These are phyloP conservation scores for Scaeva pyrastri DNA, from an alignment of 2,888 invertebrate species.

Conservation along the genomic window DNA sequence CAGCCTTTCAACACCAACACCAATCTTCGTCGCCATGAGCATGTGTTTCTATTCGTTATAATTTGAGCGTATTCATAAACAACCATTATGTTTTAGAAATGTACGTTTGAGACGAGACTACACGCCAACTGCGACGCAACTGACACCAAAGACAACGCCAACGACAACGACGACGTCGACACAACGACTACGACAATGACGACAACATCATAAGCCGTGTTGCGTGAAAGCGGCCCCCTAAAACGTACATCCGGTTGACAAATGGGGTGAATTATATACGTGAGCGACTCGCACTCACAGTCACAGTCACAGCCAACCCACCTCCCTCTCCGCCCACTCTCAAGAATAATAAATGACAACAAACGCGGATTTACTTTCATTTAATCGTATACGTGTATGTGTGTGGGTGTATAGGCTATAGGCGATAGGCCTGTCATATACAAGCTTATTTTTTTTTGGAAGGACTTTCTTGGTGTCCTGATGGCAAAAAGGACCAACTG, in stretches of 20 bases:
- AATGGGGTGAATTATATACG: slow-evolving; percentile 44
- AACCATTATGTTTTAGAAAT: slow-evolving; percentile 29
- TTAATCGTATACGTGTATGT: slow-evolving; percentile 38
- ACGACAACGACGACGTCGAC: not conserved
- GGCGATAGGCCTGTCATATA: slow-evolving; percentile 42
- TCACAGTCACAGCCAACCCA: not conserved
- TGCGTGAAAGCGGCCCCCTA: slow-evolving; percentile 28
- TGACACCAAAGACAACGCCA: not conserved
- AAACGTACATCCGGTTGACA: slow-evolving; percentile 54
- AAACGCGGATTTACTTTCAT: slow-evolving; percentile 65
- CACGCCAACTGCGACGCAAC: too few species aligned
- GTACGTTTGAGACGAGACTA: not conserved
- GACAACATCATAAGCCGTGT: slow-evolving; percentile 13
- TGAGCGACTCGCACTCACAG: too few species aligned
- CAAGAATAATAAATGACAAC: slow-evolving; percentile 66
- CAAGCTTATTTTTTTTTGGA: slow-evolving; percentile 5
- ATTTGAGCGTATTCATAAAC: slow-evolving; percentile 58
- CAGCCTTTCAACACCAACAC: slow-evolving; percentile 27
- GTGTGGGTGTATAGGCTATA: not conserved
- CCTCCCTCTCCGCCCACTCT: not conserved
- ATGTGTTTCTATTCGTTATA: slow-evolving; percentile 46
- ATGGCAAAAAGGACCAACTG: slow-evolving; percentile 7
- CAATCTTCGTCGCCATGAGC: slow-evolving; percentile 25
- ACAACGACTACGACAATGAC: not conserved
- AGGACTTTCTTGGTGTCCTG: not conserved